Evolutionary conservation across 2,113 vertebrate species (phyloP), one percentile per base, ranked within the genome.

Genomic region (Tenebrosternarchus preto): DNA sequence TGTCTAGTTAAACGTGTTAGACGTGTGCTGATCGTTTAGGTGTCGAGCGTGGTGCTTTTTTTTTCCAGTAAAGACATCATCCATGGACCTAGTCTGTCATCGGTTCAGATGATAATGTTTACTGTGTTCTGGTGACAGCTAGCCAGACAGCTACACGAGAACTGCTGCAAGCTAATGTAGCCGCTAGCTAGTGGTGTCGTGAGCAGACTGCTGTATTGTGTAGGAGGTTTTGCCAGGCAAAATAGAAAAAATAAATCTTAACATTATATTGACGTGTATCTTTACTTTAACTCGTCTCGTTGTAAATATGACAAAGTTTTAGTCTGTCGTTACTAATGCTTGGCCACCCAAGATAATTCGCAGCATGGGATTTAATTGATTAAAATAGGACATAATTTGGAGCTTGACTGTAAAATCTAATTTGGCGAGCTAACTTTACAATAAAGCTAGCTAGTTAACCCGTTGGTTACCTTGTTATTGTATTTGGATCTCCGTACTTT

Each of bases 151-250:
- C n/a, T n/a, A n/a, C n/a, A n/a, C n/a, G n/a, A n/a, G n/a, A 77
- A 39, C 6, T 20, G 66, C 31, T 78, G 76, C 53, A 69, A 56
- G 53, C 46, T 56, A 55, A 31, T 25, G 57, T n/a, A n/a, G 66
- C 31, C 70, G 76, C 53, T 59, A 56, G 53, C 46, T 56, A 55
- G 57, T 19, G 64, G 64, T n/a, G 64, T 68, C 64, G 64, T 68
- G 64, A 68, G 63, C 63, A 33, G 63, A 33, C 29, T 29, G 27
- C 19, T 39, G 33, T 33, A 4, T 22, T n/a, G 11, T 29, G 73
- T 39, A 50, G 29, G 27, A 75, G 33, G 64, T n/a, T 39, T n/a
- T 39, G 33, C 19, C 63, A 66, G 63, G 2, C 17, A n/a, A 19
- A 22, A 39, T 68, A 22, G 9, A 19, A 66, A 29, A 66, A 19